phyloP scores from a whole-genome alignment of 2,888 invertebrate genomes.

The Psylliodes chrysocephalus region DNA sequence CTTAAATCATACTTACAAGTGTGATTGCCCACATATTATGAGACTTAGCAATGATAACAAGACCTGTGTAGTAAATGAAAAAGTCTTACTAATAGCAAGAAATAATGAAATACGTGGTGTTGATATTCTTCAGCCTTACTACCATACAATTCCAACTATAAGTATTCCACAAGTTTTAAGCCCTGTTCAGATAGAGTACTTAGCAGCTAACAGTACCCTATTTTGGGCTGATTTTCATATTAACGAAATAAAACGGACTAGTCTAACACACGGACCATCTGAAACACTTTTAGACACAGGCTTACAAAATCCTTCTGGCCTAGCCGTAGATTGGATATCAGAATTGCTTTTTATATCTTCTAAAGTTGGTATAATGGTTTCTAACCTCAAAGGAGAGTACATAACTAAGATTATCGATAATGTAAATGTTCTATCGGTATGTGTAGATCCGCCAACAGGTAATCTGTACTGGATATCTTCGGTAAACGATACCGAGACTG shows the following conservation, averaged over 20 bases:
- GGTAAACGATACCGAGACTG: slow-evolving; percentile 49
- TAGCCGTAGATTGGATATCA: slow-evolving; percentile 87
- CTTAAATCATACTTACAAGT: slow-evolving; percentile 71
- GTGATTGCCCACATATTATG: slow-evolving; percentile 91
- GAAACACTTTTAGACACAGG: slow-evolving; percentile 81
- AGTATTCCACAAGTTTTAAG: slow-evolving; percentile 76
- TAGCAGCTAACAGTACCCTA: slow-evolving; percentile 72
- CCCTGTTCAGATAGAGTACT: slow-evolving; percentile 77
- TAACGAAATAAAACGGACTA: slow-evolving; percentile 78
- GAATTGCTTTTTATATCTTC: slow-evolving; percentile 77
- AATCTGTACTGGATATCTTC: slow-evolving; percentile 67
- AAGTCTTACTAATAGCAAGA: slow-evolving; percentile 80
- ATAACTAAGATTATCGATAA: slow-evolving; percentile 64
- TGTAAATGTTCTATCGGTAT: slow-evolving; percentile 72
- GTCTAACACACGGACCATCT: slow-evolving; percentile 74
- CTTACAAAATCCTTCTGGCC: slow-evolving; percentile 72
- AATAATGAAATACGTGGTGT: slow-evolving; percentile 85
- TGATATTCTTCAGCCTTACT: slow-evolving; percentile 78
- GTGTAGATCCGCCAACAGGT: slow-evolving; percentile 74
- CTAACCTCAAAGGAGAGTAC: slow-evolving; percentile 78
- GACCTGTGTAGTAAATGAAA: slow-evolving; percentile 81
- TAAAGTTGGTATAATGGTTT: slow-evolving; percentile 74
- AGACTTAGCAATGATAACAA: slow-evolving; percentile 73
- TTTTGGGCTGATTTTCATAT: slow-evolving; percentile 84
- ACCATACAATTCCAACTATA: slow-evolving; percentile 85